Evolutionary conservation across 2,113 vertebrate species (phyloP).

Genomic region (Sminthopsis crassicaudata): DNA sequence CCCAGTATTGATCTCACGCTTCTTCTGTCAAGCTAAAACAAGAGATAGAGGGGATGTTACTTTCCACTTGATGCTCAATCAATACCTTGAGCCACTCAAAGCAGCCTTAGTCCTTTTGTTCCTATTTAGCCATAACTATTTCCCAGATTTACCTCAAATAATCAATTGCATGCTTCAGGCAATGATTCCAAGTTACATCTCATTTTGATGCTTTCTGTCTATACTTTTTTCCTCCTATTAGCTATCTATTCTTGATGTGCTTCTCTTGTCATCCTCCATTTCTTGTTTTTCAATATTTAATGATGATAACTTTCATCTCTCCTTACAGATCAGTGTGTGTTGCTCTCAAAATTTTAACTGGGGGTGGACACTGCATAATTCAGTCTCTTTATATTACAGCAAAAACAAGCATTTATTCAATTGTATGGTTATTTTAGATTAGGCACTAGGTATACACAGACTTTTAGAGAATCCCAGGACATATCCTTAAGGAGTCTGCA

Average conservation of each 20-base stretch:
- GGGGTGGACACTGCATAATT: background rate
- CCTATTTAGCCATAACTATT: constrained; percentile 11
- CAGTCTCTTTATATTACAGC: background rate
- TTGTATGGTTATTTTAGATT: background rate
- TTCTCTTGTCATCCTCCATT: background rate
- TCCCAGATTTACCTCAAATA: background rate
- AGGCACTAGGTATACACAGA: background rate
- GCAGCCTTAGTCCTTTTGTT: constrained; percentile 9
- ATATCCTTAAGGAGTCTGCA: background rate
- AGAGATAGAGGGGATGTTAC: background rate
- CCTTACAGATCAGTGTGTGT: background rate
- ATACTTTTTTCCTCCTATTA: constrained; percentile 6
- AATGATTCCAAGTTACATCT: constrained; percentile 16
- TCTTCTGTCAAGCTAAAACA: background rate
- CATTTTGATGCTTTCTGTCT: constrained; percentile 1
- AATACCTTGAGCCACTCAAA: background rate
- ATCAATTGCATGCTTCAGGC: background rate
- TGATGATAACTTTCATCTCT: background rate
- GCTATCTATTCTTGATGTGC: background rate
- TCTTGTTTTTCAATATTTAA: constrained; percentile 1
- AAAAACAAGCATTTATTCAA: background rate
- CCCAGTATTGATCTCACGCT: background rate
- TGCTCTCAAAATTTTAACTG: background rate
- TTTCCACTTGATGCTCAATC: constrained; percentile 12
- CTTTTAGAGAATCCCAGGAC: background rate